Evolutionary conservation across 1,140 invertebrate genomes (phyloP).

Genomic region (Drosophila micromelanica): DNA sequence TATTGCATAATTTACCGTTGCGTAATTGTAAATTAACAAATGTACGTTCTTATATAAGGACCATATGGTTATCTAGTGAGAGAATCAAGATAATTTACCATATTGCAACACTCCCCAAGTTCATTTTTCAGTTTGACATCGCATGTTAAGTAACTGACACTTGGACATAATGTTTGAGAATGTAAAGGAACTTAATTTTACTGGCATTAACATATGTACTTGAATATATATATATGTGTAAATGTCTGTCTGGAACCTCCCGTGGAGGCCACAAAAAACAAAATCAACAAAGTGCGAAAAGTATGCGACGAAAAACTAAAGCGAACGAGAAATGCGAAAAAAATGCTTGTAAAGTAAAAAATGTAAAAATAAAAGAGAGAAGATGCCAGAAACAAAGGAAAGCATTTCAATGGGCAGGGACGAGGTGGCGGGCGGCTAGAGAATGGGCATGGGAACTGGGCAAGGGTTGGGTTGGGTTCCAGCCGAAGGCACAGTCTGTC

Average conservation of each 20-base stretch:
- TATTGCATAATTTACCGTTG: background rate
- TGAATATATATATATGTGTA: background rate
- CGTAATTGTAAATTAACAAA: constrained; percentile 1
- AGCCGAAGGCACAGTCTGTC: constrained; percentile 17
- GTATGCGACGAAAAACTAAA: constrained; percentile 32
- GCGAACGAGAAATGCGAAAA: constrained; percentile 19
- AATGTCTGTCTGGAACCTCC: too few species aligned
- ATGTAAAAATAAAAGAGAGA: constrained; percentile 24
- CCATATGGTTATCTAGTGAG: constrained; percentile 22
- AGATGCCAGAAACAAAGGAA: constrained; percentile 65
- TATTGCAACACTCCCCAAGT: constrained; percentile 2
- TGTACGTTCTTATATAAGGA: background rate
- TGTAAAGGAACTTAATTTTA: constrained; percentile 43
- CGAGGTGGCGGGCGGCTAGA: background rate
- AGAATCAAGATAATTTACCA: constrained; percentile 10
- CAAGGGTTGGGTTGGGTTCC: constrained; percentile 1
- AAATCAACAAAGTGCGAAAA: constrained; percentile 40
- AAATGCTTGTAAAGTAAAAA: constrained; percentile 21
- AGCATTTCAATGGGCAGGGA: constrained; percentile 41
- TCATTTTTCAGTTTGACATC: constrained; percentile 51
- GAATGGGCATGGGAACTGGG: background rate
- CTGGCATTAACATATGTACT: constrained; percentile 16
- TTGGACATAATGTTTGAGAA: constrained; percentile 34
- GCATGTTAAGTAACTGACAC: constrained; percentile 51
- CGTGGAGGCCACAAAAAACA: constrained; percentile 10